Evolutionary conservation across 2,113 vertebrate species (phyloP).

Genomic region (Hystrix brachyura): DNA sequence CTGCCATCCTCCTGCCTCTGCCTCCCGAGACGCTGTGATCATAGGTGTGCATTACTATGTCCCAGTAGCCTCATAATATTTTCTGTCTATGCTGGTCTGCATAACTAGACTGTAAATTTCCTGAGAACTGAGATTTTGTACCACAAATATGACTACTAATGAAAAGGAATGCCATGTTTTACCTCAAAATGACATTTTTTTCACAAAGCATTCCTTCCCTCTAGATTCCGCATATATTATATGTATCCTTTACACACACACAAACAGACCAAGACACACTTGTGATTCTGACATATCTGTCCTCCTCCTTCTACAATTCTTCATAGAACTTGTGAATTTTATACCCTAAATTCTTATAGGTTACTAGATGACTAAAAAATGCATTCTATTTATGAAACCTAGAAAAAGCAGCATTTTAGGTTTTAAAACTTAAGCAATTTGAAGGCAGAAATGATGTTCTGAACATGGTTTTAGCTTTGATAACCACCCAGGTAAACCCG

Average conservation of each 20-base stretch:
- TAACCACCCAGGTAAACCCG: constrained; percentile 8
- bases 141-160: neutral
- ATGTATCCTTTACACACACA: neutral
- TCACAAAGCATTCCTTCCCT: neutral
- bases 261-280: neutral
- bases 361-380: constrained; percentile 4
- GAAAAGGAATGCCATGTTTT: neutral
- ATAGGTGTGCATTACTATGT: too few species aligned
- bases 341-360: neutral
- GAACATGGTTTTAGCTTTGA: neutral
- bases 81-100: neutral
- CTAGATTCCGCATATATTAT: neutral
- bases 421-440: constrained; percentile 55
- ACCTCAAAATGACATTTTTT: neutral
- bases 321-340: constrained; percentile 52
- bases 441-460: constrained; percentile 13
- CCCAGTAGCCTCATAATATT: neutral
- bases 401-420: neutral
- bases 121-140: neutral
- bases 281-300: neutral
- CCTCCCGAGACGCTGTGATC: too few species aligned
- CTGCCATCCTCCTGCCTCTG: too few species aligned
- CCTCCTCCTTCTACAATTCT: constrained; percentile 15
- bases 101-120: neutral
- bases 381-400: neutral